These are phyloP conservation scores for Chionoecetes opilio DNA, from an alignment of 1,140 invertebrate genomes.

Conservation along the genomic window DNA sequence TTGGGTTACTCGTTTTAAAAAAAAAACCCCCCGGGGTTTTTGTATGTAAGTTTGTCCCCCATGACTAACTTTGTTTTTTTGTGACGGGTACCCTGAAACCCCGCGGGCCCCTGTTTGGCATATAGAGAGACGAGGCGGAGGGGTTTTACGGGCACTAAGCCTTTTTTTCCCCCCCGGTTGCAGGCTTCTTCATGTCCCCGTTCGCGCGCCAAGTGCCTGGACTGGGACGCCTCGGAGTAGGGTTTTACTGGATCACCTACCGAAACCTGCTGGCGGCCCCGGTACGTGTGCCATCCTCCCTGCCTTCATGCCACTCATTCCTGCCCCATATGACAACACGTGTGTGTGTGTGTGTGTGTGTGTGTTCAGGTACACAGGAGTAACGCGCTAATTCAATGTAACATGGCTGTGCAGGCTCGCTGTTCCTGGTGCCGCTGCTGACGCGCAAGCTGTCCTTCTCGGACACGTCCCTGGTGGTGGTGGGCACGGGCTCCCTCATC, in stretches of 20 bases:
- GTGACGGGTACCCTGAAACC: not conserved
- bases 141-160: not conserved
- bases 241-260: constrained; percentile 75
- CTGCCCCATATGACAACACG: not conserved
- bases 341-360: not conserved
- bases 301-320: too few relatives aligned
- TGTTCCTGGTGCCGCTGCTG: constrained; percentile 78
- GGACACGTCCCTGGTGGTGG: constrained; percentile 73
- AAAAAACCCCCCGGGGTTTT: too few relatives aligned
- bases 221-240: constrained; percentile 69
- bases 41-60: too few relatives aligned
- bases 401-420: constrained; percentile 65
- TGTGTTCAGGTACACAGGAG: not conserved
- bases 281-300: constrained; percentile 38
- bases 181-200: constrained; percentile 77
- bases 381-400: not conserved
- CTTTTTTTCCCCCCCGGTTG: not conserved
- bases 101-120: not conserved
- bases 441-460: constrained; percentile 55
- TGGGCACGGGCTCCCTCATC: constrained; percentile 68
- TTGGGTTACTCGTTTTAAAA: too few relatives aligned
- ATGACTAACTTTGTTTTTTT: too few relatives aligned
- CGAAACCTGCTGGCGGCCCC: constrained; percentile 73
- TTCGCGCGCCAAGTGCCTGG: constrained; percentile 57
- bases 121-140: not conserved